A percentile compares a stretch with the other conserved stretches of the same genome.
Conservation (phyloP, 2,888 invertebrate species). For the Amphipoea lucens region DNA sequence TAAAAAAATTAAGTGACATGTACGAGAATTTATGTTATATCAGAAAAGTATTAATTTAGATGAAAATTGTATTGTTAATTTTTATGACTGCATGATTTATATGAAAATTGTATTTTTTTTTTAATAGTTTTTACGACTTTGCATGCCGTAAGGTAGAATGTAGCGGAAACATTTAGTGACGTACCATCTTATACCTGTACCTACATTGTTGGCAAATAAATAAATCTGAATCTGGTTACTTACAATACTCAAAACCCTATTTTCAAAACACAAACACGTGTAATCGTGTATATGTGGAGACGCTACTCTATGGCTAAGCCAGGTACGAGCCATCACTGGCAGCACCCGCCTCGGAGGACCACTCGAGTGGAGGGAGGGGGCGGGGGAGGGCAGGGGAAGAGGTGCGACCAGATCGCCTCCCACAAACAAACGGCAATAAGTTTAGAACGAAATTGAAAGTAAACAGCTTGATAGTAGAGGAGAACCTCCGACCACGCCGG, state of each 20-base stretch:
- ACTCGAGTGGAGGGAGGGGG: neutral
- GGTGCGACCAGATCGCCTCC: constrained; percentile 15
- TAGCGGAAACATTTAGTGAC: too few relatives aligned
- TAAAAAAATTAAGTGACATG: too few relatives aligned
- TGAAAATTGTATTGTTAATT: too few relatives aligned
- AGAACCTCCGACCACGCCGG: constrained; percentile 1
- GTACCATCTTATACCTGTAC: too few relatives aligned
- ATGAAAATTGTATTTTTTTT: too few relatives aligned
- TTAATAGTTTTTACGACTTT: too few relatives aligned
- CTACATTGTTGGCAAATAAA: too few relatives aligned
- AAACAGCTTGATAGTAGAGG: constrained; percentile 72
- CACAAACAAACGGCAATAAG: constrained; percentile 70
- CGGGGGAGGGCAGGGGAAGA: neutral
- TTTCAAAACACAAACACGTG: constrained; percentile 6
- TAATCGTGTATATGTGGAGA: neutral
- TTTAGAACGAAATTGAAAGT: constrained; percentile 80
- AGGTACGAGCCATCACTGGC: constrained; percentile 11
- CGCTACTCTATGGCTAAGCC: neutral
- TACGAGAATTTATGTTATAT: too few relatives aligned
- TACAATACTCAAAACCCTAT: neutral
- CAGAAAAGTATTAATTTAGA: too few relatives aligned
- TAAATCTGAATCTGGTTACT: neutral
- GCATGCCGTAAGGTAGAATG: too few relatives aligned
- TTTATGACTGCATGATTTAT: too few relatives aligned
- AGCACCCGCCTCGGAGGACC: neutral